Evolutionary conservation across 2,113 vertebrate genomes (phyloP), one percentile per base, ranked within the genome.

Genomic region (Microtus ochrogaster): DNA sequence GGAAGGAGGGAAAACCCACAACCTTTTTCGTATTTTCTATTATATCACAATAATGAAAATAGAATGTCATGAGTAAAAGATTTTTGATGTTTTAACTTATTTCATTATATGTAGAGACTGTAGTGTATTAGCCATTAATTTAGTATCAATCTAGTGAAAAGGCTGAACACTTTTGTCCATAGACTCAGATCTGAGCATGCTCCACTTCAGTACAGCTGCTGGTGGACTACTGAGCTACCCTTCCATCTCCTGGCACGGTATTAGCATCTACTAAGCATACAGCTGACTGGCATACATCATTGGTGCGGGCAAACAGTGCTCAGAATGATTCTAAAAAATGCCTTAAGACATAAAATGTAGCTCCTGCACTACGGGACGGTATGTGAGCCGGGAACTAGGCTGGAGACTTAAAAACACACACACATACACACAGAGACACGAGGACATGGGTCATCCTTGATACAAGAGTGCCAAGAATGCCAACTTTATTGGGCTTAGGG

Each of bases 21-120:
- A 58, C 47, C 68, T 79, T 72, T 95, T 97, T 90, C 44, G 39
- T 84, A 84, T 84, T 83, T 70, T 92, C 74, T 79, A 44, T 55
- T 92, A 70, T 89, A 68, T 86, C 78, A 89, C 7, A 92, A 70
- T 76, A 87, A 92, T 44, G 19, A 41, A 94, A 93, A 82, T 19
- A 87, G 70, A 92, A 73, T 85, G 33, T 66, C 49, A 22, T 39
- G 24, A 88, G 28, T 95, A 85, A 96, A 79, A 84, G n/a, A 26
- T 83, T 95, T 70, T 94, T 88, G 63, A 82, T 78, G 39, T 47
- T 61, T 95, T 92, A 73, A 86, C 89, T n/a, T 61, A 82, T 44
- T 52, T 94, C 39, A 88, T 77, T 55, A 66, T 58, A 85, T 16
- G 73, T 1, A 90, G 41, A n/a, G 44, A 87, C 90, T 94, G 47